Percentiles rank a stretch among this genome's conserved stretches.
Evolutionary conservation across 1,140 invertebrate genomes (phyloP).

Genomic region (Brachionus koreanus): DNA sequence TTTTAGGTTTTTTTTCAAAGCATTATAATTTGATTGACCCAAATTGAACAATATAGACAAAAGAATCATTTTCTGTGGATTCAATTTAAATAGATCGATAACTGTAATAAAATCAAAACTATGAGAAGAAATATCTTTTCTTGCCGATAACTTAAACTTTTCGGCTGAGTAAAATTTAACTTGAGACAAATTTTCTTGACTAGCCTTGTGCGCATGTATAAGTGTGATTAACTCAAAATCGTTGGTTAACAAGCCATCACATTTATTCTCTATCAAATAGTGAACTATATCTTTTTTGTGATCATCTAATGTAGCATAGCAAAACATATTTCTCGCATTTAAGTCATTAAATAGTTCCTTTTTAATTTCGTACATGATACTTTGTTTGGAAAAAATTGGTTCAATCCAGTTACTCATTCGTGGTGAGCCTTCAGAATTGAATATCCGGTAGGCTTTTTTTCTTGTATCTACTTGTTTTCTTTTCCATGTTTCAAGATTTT

Average conservation of each 20-base stretch:
- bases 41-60: neutral
- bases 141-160: neutral
- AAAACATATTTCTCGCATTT: neutral
- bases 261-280: neutral
- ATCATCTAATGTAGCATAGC: neutral
- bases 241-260: neutral
- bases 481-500: neutral
- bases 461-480: neutral
- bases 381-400: neutral
- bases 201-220: neutral
- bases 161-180: neutral
- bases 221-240: neutral
- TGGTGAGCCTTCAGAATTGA: neutral
- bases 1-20: neutral
- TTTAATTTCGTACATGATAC: neutral
- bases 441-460: neutral
- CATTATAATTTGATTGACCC: neutral
- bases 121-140: neutral
- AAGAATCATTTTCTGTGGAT: neutral
- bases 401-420: slow-evolving; percentile 2
- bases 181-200: neutral
- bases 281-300: slow-evolving; percentile 8
- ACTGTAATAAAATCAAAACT: neutral
- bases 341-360: neutral
- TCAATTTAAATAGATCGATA: neutral